Base-by-base conservation (phyloP, 2,113 vertebrate species). In the Smithornis capensis region DNA sequence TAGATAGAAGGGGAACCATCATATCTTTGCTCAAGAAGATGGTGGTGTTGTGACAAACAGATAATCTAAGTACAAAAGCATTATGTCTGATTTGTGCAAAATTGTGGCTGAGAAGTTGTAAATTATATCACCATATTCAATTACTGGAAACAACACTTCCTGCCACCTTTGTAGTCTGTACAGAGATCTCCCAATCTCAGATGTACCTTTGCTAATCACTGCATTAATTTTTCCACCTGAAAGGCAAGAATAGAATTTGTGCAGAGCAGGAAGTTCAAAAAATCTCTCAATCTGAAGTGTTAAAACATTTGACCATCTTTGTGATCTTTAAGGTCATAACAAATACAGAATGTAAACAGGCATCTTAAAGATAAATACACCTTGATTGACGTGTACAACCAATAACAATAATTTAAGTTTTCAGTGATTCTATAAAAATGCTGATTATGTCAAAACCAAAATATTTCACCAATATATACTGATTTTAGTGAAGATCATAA, bases 111-210 rank as follows among this genome's bases (percentile, higher is more conserved):
- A 93, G 69, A 68, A 79, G 75, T 76, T 92, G 74, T 93, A 94
- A 96, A 92, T 96, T 95, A 92, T 64, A 95, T 88, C 89, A 77
- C 40, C 49, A 50, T 94, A 91, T 93, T 97, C 91, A 96, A 93
- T 96, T 96, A 91, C 86, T 91, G 88, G 96, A 97, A 96, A 81
- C 69, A 89, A 68, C 67, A 85, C 64, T 96, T 97, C 94, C 92
- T 95, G 91, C 55, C 78, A 83, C n/a, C 38, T 89, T 87, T 87
- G 44, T 55, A 62, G 49, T 77, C 65, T 90, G 71, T 47, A 81
- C 57, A 70, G 65, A 90, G 63, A 90, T 75, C 65, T 80, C 80
- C 33, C 70, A 56, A 33, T 89, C 95, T 94, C 92, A 96, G 69
- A 67, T 38, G 35, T 62, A 69, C 25, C 9, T 90, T 92, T 92